A percentile compares a stretch with the other conserved stretches of the same genome.
phyloP scores from a whole-genome alignment of 2,113 vertebrate genomes.

The Perca fluviatilis region DNA sequence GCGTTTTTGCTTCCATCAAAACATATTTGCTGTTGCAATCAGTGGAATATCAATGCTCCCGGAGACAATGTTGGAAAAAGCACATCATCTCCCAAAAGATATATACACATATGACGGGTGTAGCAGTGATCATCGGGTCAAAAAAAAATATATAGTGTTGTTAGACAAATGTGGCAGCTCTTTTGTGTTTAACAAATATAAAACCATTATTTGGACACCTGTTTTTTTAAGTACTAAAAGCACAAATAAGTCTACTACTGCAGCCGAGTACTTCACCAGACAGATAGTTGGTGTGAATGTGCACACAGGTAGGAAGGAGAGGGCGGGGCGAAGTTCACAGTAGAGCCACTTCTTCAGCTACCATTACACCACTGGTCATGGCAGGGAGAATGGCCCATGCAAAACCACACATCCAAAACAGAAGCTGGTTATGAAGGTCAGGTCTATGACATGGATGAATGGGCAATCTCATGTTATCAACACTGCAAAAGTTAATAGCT shows the following conservation, averaged over 20 bases:
- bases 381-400: slow-evolving; percentile 72
- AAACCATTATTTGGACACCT: not conserved
- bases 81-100: not conserved
- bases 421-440: slow-evolving; percentile 61
- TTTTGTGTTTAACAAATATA: not conserved
- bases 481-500: slow-evolving; percentile 60
- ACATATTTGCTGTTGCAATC: not conserved
- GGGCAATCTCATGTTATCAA: slow-evolving; percentile 58
- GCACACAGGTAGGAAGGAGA: not conserved
- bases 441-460: slow-evolving; percentile 63
- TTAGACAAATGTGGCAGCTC: not conserved
- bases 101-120: not conserved
- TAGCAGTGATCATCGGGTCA: not conserved
- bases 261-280: not conserved
- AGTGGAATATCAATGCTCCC: slow-evolving; percentile 1
- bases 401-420: slow-evolving; percentile 65
- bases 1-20: slow-evolving; percentile 11
- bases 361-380: slow-evolving; percentile 70
- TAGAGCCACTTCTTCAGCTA: slow-evolving; percentile 5
- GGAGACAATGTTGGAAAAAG: not conserved
- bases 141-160: not conserved
- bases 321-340: not conserved
- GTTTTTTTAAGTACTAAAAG: not conserved
- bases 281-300: not conserved
- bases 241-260: not conserved